These are phyloP conservation scores for Calycopis cecrops DNA, from an alignment of 1,140 invertebrate genomes.

Conservation along the genomic window DNA sequence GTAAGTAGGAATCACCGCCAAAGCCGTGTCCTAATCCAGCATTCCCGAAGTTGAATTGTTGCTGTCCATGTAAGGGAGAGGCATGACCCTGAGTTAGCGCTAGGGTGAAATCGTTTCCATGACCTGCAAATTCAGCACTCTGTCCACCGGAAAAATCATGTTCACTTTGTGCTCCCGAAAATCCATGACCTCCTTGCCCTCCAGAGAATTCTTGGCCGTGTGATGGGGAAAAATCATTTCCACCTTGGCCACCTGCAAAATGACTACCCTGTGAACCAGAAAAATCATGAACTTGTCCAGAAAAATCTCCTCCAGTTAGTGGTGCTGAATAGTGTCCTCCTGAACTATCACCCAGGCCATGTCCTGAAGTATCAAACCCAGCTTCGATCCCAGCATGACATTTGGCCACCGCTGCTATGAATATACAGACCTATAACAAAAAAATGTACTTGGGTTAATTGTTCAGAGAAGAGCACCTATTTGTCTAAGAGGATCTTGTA, in stretches of 20 bases:
- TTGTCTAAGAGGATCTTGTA: too few relatives aligned
- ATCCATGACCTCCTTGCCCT: conserved; percentile 15
- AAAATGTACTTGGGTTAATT: neutral
- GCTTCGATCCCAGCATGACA: conserved; percentile 52
- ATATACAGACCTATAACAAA: conserved; percentile 57
- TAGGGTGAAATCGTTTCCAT: conserved; percentile 28
- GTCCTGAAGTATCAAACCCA: conserved; percentile 34
- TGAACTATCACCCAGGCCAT: conserved; percentile 19
- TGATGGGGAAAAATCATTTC: conserved; percentile 4
- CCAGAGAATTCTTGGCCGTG: neutral
- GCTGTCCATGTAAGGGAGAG: conserved; percentile 26
- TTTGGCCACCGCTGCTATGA: conserved; percentile 52
- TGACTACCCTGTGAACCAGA: conserved; percentile 10
- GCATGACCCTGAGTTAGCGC: conserved; percentile 29
- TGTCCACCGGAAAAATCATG: conserved; percentile 26
- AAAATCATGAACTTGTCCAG: conserved; percentile 12
- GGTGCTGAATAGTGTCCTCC: conserved; percentile 28
- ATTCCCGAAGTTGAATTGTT: conserved; percentile 18
- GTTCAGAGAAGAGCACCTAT: too few relatives aligned
- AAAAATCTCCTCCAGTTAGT: conserved; percentile 18
- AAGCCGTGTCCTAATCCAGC: conserved; percentile 30
- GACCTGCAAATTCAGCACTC: conserved; percentile 23
- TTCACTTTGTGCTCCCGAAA: conserved; percentile 14
- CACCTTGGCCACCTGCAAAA: conserved; percentile 11
- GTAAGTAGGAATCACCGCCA: conserved; percentile 55